These are phyloP conservation scores for Athalia circularis DNA, from an alignment of 2,888 invertebrate genomes.

Conservation along the genomic window DNA sequence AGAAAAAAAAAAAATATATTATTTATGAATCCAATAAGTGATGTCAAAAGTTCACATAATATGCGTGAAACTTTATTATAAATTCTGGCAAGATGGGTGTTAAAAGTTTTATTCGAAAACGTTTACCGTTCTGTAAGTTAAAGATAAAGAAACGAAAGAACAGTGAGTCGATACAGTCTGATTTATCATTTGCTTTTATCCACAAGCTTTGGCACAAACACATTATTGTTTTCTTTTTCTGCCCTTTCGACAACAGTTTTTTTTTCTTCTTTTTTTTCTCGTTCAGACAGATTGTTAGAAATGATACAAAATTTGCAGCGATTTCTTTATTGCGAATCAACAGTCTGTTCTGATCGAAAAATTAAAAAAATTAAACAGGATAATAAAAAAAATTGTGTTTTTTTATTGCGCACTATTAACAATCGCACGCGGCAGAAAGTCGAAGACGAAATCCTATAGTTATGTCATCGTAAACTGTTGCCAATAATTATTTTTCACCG, in stretches of 20 bases:
- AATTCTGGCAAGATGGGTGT: slow-evolving; percentile 63
- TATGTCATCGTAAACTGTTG: too few species aligned
- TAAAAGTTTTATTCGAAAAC: slow-evolving; percentile 68
- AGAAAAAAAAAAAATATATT: too few species aligned
- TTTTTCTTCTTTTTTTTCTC: background rate
- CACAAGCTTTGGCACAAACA: background rate
- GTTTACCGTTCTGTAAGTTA: slow-evolving; percentile 67
- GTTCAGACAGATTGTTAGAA: too few species aligned
- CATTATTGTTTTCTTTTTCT: background rate
- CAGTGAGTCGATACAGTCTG: slow-evolving; percentile 56
- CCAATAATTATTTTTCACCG: background rate
- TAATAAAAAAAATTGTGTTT: too few species aligned
- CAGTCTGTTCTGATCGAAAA: too few species aligned
- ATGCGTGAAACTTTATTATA: background rate
- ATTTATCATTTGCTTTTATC: background rate
- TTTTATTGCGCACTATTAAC: too few species aligned
- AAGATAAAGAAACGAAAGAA: slow-evolving; percentile 65
- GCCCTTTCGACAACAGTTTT: background rate
- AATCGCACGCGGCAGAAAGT: too few species aligned
- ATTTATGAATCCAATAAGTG: background rate
- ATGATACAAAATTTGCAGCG: too few species aligned
- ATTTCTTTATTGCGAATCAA: too few species aligned
- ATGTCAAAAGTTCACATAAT: background rate
- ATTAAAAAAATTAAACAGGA: too few species aligned
- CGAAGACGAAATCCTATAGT: too few species aligned